Base-by-base conservation (phyloP, 92 coral and sea anemone genomes). In the Parazoanthus atlanticus region DNA sequence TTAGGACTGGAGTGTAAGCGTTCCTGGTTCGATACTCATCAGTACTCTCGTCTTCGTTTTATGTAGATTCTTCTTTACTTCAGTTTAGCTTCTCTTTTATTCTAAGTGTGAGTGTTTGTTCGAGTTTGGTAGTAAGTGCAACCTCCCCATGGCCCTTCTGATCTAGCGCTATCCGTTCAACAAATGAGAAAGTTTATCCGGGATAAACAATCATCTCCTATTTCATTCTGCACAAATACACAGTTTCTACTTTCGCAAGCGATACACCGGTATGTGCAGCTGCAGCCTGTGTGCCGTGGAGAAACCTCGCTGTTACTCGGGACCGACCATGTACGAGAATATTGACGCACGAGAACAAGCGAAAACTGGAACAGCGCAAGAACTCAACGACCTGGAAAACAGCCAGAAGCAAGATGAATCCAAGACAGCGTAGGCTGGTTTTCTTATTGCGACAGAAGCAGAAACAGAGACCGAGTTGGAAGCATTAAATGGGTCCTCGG, bases 171-270 rank as follows among this genome's bases (percentile, higher is more conserved):
- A n/a, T n/a, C n/a, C n/a, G n/a, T n/a, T n/a, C n/a, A n/a, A n/a
- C n/a, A n/a, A n/a, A 21, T 31, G 1, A 6, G 33, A 23, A 17
- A 2, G 47, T 6, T 0, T 74, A 8, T 33, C 26, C 19, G 52
- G 52, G 52, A 11, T 8, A 33, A 36, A 25, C 15, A 38, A 7
- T 11, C 11, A 28, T 49, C 33, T 65, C 33, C 38, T 64, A 0
- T 36, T 66, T 66, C 15, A 23, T 69, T 70, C 26, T 32, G 13
- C 87, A 32, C 67, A 38, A 29, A 77, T 25, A n/a, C 67, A 26
- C 83, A 94, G 97, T 84, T 94, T 94, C 86, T 92, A 94, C 89
- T 94, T 94, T 79, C 97, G 94, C 77, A 94, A 94, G 88, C 95
- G 91, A 5, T 94, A 94, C 90, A 92, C 95, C 0, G 95, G 93